Evolutionary conservation across 2,888 invertebrate genomes (phyloP).

Genomic region (Tetranychus piercei): DNA sequence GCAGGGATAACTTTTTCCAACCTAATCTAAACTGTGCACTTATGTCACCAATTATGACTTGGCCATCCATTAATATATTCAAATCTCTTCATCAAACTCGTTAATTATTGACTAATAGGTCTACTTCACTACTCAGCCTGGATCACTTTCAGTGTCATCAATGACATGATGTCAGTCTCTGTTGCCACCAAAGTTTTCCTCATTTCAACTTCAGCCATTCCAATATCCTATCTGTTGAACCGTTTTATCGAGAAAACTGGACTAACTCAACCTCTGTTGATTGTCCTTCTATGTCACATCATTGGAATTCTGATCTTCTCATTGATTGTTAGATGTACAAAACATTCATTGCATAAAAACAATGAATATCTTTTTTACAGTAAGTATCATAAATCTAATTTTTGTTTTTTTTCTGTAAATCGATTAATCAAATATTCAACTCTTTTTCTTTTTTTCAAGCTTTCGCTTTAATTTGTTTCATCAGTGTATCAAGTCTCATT

Average conservation of each 20-base stretch:
- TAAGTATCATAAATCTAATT: background rate
- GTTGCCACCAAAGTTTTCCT: conserved; percentile 4
- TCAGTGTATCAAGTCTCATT: background rate
- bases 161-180: background rate
- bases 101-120: too few relatives aligned
- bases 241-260: background rate
- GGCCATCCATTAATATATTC: too few relatives aligned
- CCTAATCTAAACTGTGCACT: too few relatives aligned
- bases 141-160: background rate
- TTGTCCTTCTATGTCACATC: background rate
- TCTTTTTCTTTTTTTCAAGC: background rate
- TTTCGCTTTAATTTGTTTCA: conserved; percentile 1
- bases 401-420: background rate
- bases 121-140: background rate
- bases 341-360: background rate
- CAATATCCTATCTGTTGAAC: background rate
- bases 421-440: background rate
- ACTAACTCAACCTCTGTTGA: background rate
- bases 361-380: conserved; percentile 1
- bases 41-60: too few relatives aligned
- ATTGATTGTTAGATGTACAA: background rate
- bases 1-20: too few relatives aligned
- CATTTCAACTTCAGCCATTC: conserved; percentile 1
- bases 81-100: too few relatives aligned
- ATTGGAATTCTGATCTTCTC: background rate